phyloP scores from a whole-genome alignment of 2,888 invertebrate species.

The Mechanitis mazaeus region DNA sequence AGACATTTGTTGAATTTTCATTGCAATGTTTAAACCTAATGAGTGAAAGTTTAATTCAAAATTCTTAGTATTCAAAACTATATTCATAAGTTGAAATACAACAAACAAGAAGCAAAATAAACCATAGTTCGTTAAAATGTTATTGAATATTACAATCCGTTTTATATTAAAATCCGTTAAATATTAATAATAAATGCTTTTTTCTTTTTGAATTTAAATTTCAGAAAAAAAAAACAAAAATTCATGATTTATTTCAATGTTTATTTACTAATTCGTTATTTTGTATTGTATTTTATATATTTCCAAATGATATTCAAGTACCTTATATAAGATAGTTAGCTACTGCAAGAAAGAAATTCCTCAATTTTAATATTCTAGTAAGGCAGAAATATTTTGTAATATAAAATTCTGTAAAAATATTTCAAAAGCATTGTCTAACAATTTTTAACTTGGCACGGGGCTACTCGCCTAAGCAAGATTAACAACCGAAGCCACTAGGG shows the following conservation, averaged over 20 bases:
- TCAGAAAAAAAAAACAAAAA: too few species aligned
- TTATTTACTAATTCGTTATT: too few species aligned
- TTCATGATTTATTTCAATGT: too few species aligned
- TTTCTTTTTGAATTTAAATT: too few species aligned
- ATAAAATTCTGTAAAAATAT: not conserved
- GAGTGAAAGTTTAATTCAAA: conserved; percentile 2
- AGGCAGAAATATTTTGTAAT: not conserved
- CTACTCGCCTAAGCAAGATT: conserved; percentile 52
- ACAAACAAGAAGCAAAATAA: too few species aligned
- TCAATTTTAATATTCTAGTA: not conserved
- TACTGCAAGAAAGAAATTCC: not conserved
- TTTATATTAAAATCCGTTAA: too few species aligned
- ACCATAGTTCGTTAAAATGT: too few species aligned
- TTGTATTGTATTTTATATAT: too few species aligned
- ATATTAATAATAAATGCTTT: too few species aligned
- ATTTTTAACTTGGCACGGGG: conserved; percentile 54
- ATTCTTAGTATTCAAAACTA: not conserved
- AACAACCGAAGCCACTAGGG: conserved; percentile 51
- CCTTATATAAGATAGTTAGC: not conserved
- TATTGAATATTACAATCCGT: too few species aligned
- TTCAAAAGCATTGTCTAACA: conserved; percentile 31
- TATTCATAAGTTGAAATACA: too few species aligned
- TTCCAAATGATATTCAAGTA: too few species aligned
- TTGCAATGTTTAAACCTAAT: not conserved
- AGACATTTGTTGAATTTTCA: conserved; percentile 26